Base-by-base conservation (phyloP, 2,888 invertebrate species). In the Nebria brevicollis region DNA sequence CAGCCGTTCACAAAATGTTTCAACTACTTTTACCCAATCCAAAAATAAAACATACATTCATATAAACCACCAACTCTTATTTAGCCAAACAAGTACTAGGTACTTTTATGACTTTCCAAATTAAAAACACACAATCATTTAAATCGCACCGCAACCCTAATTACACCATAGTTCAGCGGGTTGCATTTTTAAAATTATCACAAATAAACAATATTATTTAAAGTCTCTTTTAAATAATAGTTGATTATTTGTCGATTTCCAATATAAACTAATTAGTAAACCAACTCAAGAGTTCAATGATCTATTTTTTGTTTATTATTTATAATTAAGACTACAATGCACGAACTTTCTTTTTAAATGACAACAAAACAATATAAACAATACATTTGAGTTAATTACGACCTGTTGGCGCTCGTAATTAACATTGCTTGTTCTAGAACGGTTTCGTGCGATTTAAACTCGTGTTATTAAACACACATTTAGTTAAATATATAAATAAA, bases 1-100 rank as follows among this genome's bases (percentile, higher is more conserved):
- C 81, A 77, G 81, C 41, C 76, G 20, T 43, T 73, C 42, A 54
- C 66, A 81, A 81, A 81, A 76, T 77, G 66, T 70, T 70, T 34
- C 34, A 34, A 2, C 5, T 34, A 5, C 34, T 34, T 70, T 20
- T 2, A 70, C 26, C 34, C 26, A 25, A 70, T 25, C 70, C 70
- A 20, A 70, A 70, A 70, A 25, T 70, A 25, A 70, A 70, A 26
- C 70, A 10, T 25, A 25, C 4, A 15, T 70, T 70, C 10, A 70
- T 25, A 70, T 26, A 70, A 70, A 70, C 8, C 11, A 26, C 6
- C 3, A 70, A 26, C 5, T 2, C 2, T 70, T 25, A 25, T 2
- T 54, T 7, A 54, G 1, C 13, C 54, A 11, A 2, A 13, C 54
- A 8, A 54, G 7, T 3, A 20, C 20, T 20, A n/a, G 34, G 10